These are phyloP conservation scores for Mixornis gularis DNA, from an alignment of 2,113 vertebrate species.

Conservation along the genomic window DNA sequence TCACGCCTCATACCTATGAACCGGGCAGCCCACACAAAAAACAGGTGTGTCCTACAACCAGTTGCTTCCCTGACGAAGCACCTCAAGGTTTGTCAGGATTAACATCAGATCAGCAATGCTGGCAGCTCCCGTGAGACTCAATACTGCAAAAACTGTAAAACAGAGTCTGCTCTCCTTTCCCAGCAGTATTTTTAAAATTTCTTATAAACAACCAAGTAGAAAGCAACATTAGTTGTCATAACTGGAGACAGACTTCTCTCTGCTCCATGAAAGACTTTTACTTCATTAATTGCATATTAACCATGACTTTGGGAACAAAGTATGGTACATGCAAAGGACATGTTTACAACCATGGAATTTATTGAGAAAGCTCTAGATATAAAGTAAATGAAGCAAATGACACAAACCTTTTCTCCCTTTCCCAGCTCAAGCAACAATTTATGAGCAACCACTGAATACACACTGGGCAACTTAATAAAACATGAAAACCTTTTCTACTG, in stretches of 20 bases:
- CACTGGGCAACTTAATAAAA: neutral
- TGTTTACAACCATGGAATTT: neutral
- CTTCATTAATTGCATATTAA: neutral
- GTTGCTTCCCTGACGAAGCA: accelerated
- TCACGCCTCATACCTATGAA: neutral
- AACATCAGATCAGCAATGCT: neutral
- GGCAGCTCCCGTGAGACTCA: neutral
- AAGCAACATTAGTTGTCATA: neutral
- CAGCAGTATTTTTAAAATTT: neutral
- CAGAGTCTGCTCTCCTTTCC: neutral
- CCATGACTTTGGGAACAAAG: neutral
- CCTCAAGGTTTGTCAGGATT: neutral
- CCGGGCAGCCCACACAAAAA: neutral
- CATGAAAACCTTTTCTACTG: neutral
- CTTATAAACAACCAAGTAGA: neutral
- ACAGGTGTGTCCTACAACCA: neutral
- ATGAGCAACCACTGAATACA: neutral
- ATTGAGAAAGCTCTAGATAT: neutral
- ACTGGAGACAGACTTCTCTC: neutral
- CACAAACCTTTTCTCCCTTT: neutral
- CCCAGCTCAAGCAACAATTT: neutral
- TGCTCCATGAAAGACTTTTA: neutral
- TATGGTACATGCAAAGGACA: neutral
- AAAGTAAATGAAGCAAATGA: neutral
- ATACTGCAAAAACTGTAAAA: neutral